Percentiles rank a stretch among this genome's conserved stretches.
Conservation (phyloP, 2,888 invertebrate species). For the Acanthosepion lycidas region DNA sequence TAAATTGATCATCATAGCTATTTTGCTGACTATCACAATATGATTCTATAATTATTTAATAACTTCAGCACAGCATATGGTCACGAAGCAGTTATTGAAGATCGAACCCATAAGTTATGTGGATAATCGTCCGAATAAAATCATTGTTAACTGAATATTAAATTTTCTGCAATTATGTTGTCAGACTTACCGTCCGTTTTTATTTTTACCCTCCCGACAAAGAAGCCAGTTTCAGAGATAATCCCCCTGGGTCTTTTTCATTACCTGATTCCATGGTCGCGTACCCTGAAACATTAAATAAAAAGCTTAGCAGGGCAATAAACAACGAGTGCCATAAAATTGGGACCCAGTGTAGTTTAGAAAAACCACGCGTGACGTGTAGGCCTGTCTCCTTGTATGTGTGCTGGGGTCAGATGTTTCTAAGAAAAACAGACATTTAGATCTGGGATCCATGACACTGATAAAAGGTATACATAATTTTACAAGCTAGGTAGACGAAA, state of each 20-base stretch:
- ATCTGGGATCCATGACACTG: not conserved
- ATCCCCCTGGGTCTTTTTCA: not conserved
- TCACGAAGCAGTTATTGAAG: too few species aligned
- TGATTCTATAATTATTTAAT: too few species aligned
- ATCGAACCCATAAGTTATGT: too few species aligned
- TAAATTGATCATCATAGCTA: too few species aligned
- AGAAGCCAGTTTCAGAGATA: too few species aligned
- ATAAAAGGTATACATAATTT: not conserved
- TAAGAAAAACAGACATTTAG: not conserved
- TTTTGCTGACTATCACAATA: too few species aligned
- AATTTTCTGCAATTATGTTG: not conserved
- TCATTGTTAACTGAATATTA: not conserved
- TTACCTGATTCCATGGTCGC: not conserved
- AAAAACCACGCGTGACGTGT: not conserved
- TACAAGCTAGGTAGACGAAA: not conserved
- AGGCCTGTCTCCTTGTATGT: not conserved
- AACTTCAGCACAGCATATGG: not conserved
- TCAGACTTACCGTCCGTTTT: too few species aligned
- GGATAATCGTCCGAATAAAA: too few species aligned
- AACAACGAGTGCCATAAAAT: not conserved
- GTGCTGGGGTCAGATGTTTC: not conserved
- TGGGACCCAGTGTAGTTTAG: not conserved
- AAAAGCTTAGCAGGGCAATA: not conserved
- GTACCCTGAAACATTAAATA: not conserved
- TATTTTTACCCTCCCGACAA: too few species aligned